Percentiles rank a stretch among this genome's conserved stretches.
phyloP scores from a whole-genome alignment of 2,113 vertebrate species.

The Callipepla californica region DNA sequence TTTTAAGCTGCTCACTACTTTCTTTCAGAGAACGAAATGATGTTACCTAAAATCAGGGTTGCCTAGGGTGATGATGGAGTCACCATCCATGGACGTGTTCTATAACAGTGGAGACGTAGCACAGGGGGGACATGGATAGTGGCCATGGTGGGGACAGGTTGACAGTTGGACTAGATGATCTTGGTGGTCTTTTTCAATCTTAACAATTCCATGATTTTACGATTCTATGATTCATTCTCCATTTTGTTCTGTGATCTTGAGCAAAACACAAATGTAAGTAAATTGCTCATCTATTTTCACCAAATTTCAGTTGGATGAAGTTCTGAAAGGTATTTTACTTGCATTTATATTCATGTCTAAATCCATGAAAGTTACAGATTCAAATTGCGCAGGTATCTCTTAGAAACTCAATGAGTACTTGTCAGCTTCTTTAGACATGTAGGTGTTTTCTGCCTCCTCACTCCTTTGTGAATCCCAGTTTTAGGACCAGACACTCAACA shows the following conservation, averaged over 20 bases:
- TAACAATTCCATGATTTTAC: too few relatives aligned
- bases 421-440: background rate
- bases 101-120: too few relatives aligned
- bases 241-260: background rate
- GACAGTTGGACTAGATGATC: too few relatives aligned
- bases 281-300: background rate
- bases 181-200: too few relatives aligned
- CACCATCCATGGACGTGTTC: too few relatives aligned
- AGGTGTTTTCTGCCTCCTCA: conserved; percentile 16
- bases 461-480: conserved; percentile 15
- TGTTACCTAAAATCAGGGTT: background rate
- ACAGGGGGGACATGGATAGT: too few relatives aligned
- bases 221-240: background rate
- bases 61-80: too few relatives aligned
- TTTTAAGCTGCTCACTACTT: conserved; percentile 33
- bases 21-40: background rate
- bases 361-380: background rate
- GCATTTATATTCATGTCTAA: background rate
- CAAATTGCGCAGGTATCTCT: background rate
- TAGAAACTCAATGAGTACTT: background rate
- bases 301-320: background rate
- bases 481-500: background rate
- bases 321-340: background rate
- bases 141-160: too few relatives aligned
- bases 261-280: background rate